Evolutionary conservation across 2,797 vertebrate genomes (phyloP).

Genomic region (Cossypha heuglini): DNA sequence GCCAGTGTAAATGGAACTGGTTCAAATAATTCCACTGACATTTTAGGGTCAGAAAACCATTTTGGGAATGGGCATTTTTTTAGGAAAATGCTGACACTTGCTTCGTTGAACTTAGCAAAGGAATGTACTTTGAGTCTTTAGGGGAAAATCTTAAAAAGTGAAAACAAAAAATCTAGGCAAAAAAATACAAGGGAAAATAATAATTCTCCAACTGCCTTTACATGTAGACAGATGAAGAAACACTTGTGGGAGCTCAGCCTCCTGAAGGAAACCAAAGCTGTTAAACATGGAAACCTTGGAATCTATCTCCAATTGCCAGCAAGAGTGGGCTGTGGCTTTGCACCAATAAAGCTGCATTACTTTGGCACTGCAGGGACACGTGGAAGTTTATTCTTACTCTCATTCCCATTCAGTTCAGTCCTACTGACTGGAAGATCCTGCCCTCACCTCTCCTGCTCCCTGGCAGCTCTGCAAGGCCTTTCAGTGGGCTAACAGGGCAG

Average conservation of each 20-base stretch:
- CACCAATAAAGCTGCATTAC: background rate
- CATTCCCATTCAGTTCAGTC: background rate
- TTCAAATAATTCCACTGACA: background rate
- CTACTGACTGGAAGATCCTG: background rate
- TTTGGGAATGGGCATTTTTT: background rate
- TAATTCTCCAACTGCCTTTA: background rate
- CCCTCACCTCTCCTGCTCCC: background rate
- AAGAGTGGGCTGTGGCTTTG: background rate
- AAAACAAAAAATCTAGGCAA: background rate
- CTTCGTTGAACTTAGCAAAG: background rate
- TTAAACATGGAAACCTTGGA: background rate
- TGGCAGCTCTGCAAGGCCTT: background rate
- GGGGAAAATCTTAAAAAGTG: background rate
- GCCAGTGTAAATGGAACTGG: background rate
- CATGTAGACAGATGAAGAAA: background rate
- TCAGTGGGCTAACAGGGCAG: background rate
- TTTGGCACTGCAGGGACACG: background rate
- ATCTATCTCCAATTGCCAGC: background rate
- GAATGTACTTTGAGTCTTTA: background rate
- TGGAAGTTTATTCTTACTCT: background rate
- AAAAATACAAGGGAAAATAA: background rate
- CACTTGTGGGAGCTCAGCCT: background rate
- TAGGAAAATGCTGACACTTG: background rate
- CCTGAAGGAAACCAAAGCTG: background rate
- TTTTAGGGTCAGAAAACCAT: background rate